Percentiles rank a stretch among this genome's conserved stretches.
phyloP scores from a whole-genome alignment of 1,140 invertebrate species.

The Gonioctena quinquepunctata region DNA sequence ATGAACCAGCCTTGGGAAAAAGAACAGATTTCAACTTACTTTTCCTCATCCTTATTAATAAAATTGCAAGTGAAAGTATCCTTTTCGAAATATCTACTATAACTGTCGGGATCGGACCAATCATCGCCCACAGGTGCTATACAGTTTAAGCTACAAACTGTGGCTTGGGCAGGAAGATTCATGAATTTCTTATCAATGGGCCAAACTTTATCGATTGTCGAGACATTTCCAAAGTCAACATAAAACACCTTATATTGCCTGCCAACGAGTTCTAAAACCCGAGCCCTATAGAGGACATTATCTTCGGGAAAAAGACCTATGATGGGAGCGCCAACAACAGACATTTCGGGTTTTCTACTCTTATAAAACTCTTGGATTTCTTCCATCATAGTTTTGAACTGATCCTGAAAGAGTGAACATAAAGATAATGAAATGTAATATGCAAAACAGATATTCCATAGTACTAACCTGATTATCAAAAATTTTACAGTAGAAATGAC shows the following conservation, averaged over 20 bases:
- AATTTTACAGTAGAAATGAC: constrained; percentile 70
- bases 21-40: too few species aligned
- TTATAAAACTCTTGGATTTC: constrained; percentile 69
- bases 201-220: constrained; percentile 68
- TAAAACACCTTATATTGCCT: constrained; percentile 67
- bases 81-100: constrained; percentile 63
- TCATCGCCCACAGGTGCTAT: constrained; percentile 59
- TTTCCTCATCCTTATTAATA: constrained; percentile 33
- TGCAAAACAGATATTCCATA: neutral
- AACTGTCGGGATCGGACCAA: constrained; percentile 61
- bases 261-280: constrained; percentile 60
- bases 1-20: too few species aligned
- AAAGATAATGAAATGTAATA: neutral
- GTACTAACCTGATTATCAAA: constrained; percentile 46
- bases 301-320: constrained; percentile 72
- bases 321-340: constrained; percentile 62
- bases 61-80: constrained; percentile 58
- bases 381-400: constrained; percentile 70
- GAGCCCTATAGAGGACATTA: constrained; percentile 68
- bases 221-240: constrained; percentile 75
- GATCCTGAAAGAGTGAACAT: constrained; percentile 43
- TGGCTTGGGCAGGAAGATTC: constrained; percentile 69
- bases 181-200: constrained; percentile 68
- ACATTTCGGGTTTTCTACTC: constrained; percentile 56
- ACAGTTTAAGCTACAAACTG: constrained; percentile 66